Evolutionary conservation across 2,888 invertebrate species (phyloP).

Genomic region (Drosophila longiperda): DNA sequence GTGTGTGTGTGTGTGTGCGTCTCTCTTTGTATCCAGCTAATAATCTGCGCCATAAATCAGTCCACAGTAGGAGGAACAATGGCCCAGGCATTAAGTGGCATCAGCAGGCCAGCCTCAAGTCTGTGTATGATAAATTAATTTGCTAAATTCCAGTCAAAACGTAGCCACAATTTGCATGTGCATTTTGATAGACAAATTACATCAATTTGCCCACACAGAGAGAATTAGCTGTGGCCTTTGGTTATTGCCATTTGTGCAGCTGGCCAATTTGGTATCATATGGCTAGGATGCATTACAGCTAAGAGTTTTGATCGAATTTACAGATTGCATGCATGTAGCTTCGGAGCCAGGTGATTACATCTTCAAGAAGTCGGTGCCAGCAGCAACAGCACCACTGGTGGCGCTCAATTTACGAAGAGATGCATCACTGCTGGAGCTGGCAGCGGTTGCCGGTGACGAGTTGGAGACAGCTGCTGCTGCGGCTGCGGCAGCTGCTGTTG

Average conservation of each 20-base stretch:
- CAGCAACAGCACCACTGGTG: conserved; percentile 84
- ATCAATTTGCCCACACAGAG: conserved; percentile 48
- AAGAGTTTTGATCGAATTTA: conserved; percentile 25
- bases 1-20: not conserved
- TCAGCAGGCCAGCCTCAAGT: conserved; percentile 26
- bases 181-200: conserved; percentile 41
- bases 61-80: conserved; percentile 45
- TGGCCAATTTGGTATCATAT: conserved; percentile 60
- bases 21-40: conserved; percentile 46
- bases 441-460: conserved; percentile 88
- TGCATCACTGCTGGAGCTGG: conserved; percentile 83
- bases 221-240: conserved; percentile 11
- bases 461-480: conserved; percentile 85
- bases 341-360: conserved; percentile 92
- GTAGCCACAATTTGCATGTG: conserved; percentile 50
- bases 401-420: conserved; percentile 84
- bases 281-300: conserved; percentile 23
- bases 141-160: conserved; percentile 31
- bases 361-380: conserved; percentile 86
- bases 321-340: conserved; percentile 94
- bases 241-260: conserved; percentile 40
- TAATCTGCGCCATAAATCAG: conserved; percentile 73
- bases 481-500: conserved; percentile 31
- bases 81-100: conserved; percentile 57
- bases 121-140: conserved; percentile 74